Conservation (phyloP, 2,797 vertebrate genomes). For the Enteromius argenteus region DNA sequence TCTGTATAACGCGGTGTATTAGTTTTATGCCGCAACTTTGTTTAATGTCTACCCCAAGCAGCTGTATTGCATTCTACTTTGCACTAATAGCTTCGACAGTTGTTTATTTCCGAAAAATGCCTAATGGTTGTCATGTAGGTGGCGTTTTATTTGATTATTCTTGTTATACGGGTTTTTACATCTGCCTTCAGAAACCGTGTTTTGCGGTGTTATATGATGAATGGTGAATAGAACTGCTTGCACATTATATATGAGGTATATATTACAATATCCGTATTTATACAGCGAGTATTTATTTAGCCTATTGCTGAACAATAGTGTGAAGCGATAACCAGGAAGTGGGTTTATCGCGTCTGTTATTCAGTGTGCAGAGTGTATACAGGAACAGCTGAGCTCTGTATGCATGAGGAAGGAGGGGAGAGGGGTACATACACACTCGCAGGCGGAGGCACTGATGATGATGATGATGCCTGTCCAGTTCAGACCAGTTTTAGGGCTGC, state of each 20-base stretch:
- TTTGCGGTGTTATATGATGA: background rate
- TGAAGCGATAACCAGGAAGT: constrained; percentile 46
- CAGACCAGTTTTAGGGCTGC: constrained; percentile 80
- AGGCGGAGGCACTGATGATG: constrained; percentile 59
- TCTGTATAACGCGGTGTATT: background rate
- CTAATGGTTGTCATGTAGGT: background rate
- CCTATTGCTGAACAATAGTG: background rate
- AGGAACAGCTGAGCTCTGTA: constrained; percentile 74
- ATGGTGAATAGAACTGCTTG: background rate
- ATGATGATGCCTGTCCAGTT: constrained; percentile 80
- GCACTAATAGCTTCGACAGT: background rate
- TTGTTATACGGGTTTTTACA: background rate
- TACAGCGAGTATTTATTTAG: background rate
- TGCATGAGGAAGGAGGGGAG: constrained; percentile 24
- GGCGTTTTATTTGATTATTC: background rate
- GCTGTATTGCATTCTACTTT: background rate
- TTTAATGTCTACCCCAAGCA: background rate
- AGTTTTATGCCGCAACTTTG: constrained; percentile 37
- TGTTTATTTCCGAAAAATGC: background rate
- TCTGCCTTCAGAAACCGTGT: background rate
- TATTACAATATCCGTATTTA: background rate
- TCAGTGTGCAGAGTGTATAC: constrained; percentile 55
- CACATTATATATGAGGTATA: background rate
- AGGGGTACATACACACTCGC: constrained; percentile 29
- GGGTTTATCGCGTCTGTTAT: constrained; percentile 19